Conservation (phyloP, 2,888 invertebrate genomes). For the Pandemis cinnamomeana region DNA sequence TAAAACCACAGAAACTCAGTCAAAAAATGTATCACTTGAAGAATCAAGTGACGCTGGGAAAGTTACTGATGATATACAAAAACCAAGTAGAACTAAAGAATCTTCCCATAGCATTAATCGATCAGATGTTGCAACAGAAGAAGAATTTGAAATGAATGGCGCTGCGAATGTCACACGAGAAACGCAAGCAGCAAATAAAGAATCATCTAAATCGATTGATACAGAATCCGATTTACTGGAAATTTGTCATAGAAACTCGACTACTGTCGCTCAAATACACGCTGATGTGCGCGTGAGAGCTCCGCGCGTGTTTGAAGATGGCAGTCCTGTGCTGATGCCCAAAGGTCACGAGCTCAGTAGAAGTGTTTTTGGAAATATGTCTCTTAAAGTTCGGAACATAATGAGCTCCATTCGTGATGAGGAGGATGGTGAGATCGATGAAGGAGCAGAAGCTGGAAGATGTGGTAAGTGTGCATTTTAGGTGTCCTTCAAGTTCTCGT, state of each 20-base stretch:
- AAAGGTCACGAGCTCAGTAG: constrained; percentile 1
- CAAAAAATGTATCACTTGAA: not conserved
- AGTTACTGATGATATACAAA: not conserved
- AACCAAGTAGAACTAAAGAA: not conserved
- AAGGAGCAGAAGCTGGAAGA: not conserved
- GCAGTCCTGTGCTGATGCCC: constrained; percentile 28
- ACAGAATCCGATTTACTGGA: constrained; percentile 12
- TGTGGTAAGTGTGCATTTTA: not conserved
- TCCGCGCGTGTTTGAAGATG: constrained; percentile 4
- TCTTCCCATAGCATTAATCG: not conserved
- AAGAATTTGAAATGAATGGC: not conserved
- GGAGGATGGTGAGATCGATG: not conserved
- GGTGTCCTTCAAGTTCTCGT: too few relatives aligned
- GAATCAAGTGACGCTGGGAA: not conserved
- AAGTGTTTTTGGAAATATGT: constrained; percentile 4
- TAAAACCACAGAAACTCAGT: not conserved
- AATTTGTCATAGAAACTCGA: constrained; percentile 14
- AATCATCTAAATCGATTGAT: not conserved
- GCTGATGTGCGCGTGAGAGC: not conserved
- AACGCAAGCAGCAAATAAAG: not conserved
- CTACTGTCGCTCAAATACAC: constrained; percentile 21
- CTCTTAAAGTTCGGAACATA: not conserved
- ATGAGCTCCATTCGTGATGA: not conserved
- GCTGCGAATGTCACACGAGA: not conserved
- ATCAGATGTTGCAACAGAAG: not conserved